Percentiles rank a stretch among this genome's conserved stretches.
Evolutionary conservation across 2,113 vertebrate species (phyloP).

Genomic region (Leuciscus idus): DNA sequence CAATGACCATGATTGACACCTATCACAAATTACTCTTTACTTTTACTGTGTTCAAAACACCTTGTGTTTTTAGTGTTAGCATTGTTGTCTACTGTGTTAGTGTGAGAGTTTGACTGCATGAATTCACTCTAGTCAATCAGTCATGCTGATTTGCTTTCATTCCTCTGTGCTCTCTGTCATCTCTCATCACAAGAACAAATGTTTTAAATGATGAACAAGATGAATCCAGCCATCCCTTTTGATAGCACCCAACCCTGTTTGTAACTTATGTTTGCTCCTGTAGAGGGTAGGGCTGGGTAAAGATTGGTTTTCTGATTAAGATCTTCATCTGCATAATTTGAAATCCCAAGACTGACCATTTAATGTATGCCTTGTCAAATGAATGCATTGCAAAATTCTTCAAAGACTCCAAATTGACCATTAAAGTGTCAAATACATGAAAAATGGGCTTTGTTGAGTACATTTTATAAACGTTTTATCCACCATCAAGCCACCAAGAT

Average conservation of each 20-base stretch:
- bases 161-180: background rate
- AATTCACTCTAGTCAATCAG: background rate
- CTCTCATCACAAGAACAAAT: background rate
- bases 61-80: conserved; percentile 7
- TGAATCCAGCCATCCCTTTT: too few species aligned
- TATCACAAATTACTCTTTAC: background rate
- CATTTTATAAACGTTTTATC: background rate
- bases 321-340: background rate
- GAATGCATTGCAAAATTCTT: background rate
- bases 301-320: conserved; percentile 14
- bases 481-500: background rate
- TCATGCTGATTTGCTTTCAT: background rate
- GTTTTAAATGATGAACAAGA: background rate
- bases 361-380: background rate
- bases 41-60: background rate
- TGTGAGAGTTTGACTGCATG: conserved; percentile 18
- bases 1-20: background rate
- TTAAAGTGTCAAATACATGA: background rate
- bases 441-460: background rate
- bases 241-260: background rate
- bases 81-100: background rate
- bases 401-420: background rate
- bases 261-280: too few species aligned
- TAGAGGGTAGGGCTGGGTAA: background rate
- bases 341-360: background rate